phyloP scores from a whole-genome alignment of 2,888 invertebrate species.

The Zelleria hepariella region DNA sequence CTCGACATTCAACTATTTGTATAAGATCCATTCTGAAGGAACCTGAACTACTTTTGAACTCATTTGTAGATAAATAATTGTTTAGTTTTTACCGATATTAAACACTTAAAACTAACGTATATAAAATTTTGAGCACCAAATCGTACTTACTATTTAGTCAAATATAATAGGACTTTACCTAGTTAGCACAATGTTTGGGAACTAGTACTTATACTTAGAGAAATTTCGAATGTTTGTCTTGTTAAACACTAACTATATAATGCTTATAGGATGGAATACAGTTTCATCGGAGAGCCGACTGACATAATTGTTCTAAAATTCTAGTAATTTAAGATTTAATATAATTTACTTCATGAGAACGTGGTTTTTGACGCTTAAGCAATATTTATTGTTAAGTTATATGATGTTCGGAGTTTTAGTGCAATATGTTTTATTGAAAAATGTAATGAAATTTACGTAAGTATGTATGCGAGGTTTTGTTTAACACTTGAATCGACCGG shows the following conservation, averaged over 20 bases:
- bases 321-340: conserved; percentile 52
- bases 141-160: conserved; percentile 72
- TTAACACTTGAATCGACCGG: conserved; percentile 36
- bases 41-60: not conserved
- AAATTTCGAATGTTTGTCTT: conserved; percentile 41
- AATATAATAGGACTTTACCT: conserved; percentile 40
- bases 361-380: conserved; percentile 61
- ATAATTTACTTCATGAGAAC: conserved; percentile 45
- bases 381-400: conserved; percentile 71
- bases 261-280: conserved; percentile 43
- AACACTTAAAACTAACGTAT: conserved; percentile 46
- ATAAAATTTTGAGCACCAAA: conserved; percentile 69
- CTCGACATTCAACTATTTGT: not conserved
- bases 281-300: conserved; percentile 51
- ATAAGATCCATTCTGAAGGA: not conserved
- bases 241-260: conserved; percentile 32
- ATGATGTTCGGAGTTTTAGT: conserved; percentile 52
- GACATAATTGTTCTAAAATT: conserved; percentile 55
- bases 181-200: conserved; percentile 44
- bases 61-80: conserved; percentile 58
- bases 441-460: conserved; percentile 62
- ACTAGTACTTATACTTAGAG: conserved; percentile 32
- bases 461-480: conserved; percentile 57
- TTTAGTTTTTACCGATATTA: conserved; percentile 48
- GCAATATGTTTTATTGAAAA: conserved; percentile 68